Base-by-base conservation (phyloP, 2,797 vertebrate genomes). In the Yasuhikotakia modesta region DNA sequence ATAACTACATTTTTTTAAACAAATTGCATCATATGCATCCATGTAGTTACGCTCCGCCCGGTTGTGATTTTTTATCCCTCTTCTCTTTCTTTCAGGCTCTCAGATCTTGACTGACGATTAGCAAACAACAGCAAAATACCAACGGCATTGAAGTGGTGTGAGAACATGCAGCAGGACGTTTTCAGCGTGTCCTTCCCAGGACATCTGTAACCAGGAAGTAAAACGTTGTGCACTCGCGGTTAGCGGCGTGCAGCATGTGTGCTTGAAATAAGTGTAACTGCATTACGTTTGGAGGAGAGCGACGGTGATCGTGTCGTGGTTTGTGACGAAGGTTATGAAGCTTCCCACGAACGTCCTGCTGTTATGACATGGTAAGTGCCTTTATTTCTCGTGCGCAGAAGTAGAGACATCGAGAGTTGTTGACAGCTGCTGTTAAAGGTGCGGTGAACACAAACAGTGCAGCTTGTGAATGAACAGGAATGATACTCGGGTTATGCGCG, bases 131-230 rank as follows among this genome's bases (percentile, higher is more conserved):
- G 30, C 2, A 27, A 53, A 45, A 2, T 45, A 5, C 22, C 39
- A 4, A 13, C 3, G 21, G 10, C 22, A 10, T 22, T 30, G 17
- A 39, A 27, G 13, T 61, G 5, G 27, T 21, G 0, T 3, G 4
- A 4, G 8, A 30, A 35, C 3, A 14, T 3, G 4, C 0, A 2
- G 63, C 0, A 27, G 45, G 17, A 61, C 45, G 30, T 55, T 22
- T 8, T 52, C 22, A 74, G 50, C 21, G 5, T 57, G 73, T 76
- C 12, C 50, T 53, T 27, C 21, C 16, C 64, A 5, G 64, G 64
- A 68, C 27, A 32, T 50, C 3, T 35, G 43, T 60, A 61, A 61
- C 66, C 75, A 76, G 75, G 75, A 77, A 77, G 75, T 70, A 32
- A 32, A 55, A 61, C 58, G 17, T 21, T 12, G 5, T 32, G 58